Base-by-base conservation (phyloP, 2,888 invertebrate genomes). In the Hipparchia sbordonii region DNA sequence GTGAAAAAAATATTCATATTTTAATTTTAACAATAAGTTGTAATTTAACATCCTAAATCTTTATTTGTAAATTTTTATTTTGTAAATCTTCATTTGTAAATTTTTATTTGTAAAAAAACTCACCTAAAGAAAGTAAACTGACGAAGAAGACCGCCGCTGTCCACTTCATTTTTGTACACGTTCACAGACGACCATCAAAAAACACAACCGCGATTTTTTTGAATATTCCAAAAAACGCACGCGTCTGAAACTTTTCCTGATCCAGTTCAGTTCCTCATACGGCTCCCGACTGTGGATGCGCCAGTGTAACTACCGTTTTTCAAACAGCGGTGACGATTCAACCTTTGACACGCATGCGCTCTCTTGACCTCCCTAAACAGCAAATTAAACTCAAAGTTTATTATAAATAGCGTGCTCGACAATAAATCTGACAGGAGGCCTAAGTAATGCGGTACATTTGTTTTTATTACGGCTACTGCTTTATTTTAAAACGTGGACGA, bases 261-360 rank as follows among this genome's bases (percentile, higher is more conserved):
- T 65, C 73, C 61, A 61, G 23, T 78, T 68, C 75, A 69, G 73
- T 77, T 68, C 77, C 77, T 67, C 79, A 82, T 78, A 82, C 89
- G 87, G 77, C 85, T 82, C 82, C 74, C 83, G 80, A 76, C 80
- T 79, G 77, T 78, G 83, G 81, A 79, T 80, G 82, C 84, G 79
- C 79, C 72, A 79, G 76, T 80, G 79, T 79, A 79, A 89, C 89
- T 89, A 86, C 83, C 78, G 82, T 76, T 61, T 39, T 60, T 54
- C 72, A 67, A 60, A 72, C 79, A 79, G 73, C 77, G 77, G 77
- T 78, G 80, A 79, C 79, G 80, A 77, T 79, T 81, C 81, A 79
- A 85, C 85, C 85, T 85, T 79, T 85, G 82, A 83, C 85, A 87
- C 90, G 90, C 90, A 89, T 89, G 89, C 89, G 90, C 86, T 75